These are phyloP conservation scores for Chymomyza procnemis DNA, from an alignment of 2,888 invertebrate species.

Conservation along the genomic window DNA sequence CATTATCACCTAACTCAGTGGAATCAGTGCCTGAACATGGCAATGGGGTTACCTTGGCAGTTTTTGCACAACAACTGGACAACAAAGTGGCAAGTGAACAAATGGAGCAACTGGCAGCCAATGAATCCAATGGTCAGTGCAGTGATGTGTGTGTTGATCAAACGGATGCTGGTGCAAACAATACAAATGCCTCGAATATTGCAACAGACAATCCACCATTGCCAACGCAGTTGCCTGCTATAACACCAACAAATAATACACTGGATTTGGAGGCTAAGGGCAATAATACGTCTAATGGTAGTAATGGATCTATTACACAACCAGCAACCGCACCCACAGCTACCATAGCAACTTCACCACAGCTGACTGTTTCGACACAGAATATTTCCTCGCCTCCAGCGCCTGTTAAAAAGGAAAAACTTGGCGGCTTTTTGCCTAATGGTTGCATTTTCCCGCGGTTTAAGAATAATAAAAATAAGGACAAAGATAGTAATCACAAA, in stretches of 20 bases:
- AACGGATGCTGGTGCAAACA: conserved; percentile 53
- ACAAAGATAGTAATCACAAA: conserved; percentile 70
- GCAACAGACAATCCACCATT: conserved; percentile 23
- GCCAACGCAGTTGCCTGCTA: conserved; percentile 33
- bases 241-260: conserved; percentile 27
- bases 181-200: conserved; percentile 31
- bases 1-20: conserved; percentile 46
- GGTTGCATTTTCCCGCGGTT: conserved; percentile 78
- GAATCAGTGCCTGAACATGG: conserved; percentile 51
- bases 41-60: conserved; percentile 57
- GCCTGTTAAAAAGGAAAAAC: conserved; percentile 76
- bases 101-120: conserved; percentile 27
- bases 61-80: conserved; percentile 67
- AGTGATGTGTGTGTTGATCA: conserved; percentile 53
- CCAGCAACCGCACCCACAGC: conserved; percentile 13
- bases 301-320: conserved; percentile 13
- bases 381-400: conserved; percentile 42
- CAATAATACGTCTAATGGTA: background rate
- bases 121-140: background rate
- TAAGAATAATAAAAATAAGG: conserved; percentile 78
- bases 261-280: background rate
- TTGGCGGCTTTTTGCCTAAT: conserved; percentile 78
- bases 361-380: conserved; percentile 28
- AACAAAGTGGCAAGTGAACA: conserved; percentile 62
- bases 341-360: conserved; percentile 22